Conservation (phyloP, 2,113 vertebrate species). For the Chaenocephalus aceratus region DNA sequence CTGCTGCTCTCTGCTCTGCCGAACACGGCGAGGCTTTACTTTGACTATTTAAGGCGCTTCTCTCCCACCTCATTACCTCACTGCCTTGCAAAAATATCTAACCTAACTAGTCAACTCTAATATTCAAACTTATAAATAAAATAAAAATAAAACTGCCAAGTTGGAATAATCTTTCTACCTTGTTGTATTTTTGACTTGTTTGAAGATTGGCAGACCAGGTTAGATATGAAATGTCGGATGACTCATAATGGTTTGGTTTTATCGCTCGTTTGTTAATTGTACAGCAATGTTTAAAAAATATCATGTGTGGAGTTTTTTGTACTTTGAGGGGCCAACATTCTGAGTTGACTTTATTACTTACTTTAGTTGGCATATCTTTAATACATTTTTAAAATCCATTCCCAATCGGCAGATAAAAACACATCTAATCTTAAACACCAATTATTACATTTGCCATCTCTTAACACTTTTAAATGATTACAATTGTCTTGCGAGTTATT, state of each 20-base stretch:
- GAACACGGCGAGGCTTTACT: constrained; percentile 49
- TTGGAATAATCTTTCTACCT: too few species aligned
- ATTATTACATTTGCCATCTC: background rate
- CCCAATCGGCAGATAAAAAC: background rate
- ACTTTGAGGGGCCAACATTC: too few species aligned
- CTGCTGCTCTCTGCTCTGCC: constrained; percentile 69
- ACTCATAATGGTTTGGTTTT: background rate
- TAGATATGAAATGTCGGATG: constrained; percentile 17
- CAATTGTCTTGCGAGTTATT: background rate
- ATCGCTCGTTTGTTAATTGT: background rate
- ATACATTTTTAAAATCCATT: too few species aligned
- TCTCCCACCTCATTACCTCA: constrained; percentile 29
- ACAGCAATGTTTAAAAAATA: background rate
- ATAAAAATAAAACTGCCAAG: too few species aligned
- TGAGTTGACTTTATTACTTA: too few species aligned
- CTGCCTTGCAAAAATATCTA: constrained; percentile 11
- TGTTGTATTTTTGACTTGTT: too few species aligned
- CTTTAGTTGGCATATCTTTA: too few species aligned
- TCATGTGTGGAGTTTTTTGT: background rate
- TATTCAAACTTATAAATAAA: too few species aligned
- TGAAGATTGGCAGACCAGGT: background rate
- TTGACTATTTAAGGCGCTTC: constrained; percentile 67
- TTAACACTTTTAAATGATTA: constrained; percentile 7
- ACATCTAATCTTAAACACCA: constrained; percentile 17
- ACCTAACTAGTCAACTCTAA: background rate